Base-by-base conservation (phyloP, 2,888 invertebrate genomes). In the Adelognathus sp. region DNA sequence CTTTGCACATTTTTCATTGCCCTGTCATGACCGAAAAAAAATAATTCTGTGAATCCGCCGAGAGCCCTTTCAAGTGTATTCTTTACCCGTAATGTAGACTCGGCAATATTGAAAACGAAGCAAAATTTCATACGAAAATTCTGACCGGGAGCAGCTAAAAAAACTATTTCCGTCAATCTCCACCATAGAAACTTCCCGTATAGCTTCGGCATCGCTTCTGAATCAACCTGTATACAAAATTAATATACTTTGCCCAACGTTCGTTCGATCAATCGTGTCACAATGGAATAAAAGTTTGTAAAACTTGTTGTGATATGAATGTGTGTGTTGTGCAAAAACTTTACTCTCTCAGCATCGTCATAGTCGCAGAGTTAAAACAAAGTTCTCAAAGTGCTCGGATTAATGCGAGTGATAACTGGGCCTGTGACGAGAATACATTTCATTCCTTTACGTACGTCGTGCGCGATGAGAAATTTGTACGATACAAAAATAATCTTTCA, bases 181-280 rank as follows among this genome's bases (percentile, higher is more conserved):
- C n/a, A n/a, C n/a, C n/a, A n/a, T n/a, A n/a, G n/a, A n/a, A n/a
- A n/a, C n/a, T n/a, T n/a, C n/a, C n/a, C n/a, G n/a, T n/a, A n/a
- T n/a, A n/a, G n/a, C n/a, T n/a, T n/a, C n/a, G n/a, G n/a, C n/a
- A n/a, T n/a, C n/a, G n/a, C n/a, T n/a, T n/a, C n/a, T n/a, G n/a
- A n/a, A n/a, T n/a, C n/a, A n/a, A n/a, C n/a, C n/a, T n/a, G n/a
- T n/a, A 66, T 64, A 21, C 52, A 46, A 54, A 3, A 29, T 29
- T 33, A 69, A 61, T 67, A 63, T 46, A 50, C 61, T 44, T 44
- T 18, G 44, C 56, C 63, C 14, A 33, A 58, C 50, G 46, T 31
- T 36, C 50, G 27, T 27, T 21, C 29, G 18, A 66, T 50, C 64
- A 41, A 69, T 63, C 27, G 44, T 33, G 24, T 46, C 56, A 56